Percentiles rank a stretch among this genome's conserved stretches.
These are phyloP conservation scores for Drosophila santomea DNA, from an alignment of 1,140 invertebrate genomes.

Conservation along the genomic window DNA sequence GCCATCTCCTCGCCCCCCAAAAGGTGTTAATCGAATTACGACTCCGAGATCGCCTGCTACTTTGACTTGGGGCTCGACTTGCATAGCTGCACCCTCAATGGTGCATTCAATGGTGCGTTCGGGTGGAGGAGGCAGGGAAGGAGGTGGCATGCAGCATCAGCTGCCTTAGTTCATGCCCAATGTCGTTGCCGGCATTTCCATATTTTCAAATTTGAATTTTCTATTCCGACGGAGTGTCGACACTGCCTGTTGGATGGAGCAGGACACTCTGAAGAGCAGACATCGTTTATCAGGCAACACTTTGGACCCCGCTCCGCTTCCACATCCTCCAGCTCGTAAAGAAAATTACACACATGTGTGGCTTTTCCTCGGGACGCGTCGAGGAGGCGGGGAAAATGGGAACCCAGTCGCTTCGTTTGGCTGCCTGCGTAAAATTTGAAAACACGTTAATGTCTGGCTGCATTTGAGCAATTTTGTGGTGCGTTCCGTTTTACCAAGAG, in stretches of 20 bases:
- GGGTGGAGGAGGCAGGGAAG: not conserved
- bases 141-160: slow-evolving; percentile 24
- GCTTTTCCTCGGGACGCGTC: slow-evolving; percentile 46
- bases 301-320: slow-evolving; percentile 24
- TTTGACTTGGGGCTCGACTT: slow-evolving; percentile 14
- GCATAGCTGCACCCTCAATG: slow-evolving; percentile 42
- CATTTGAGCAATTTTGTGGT: slow-evolving; percentile 70
- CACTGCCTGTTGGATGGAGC: slow-evolving; percentile 2
- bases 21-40: slow-evolving; percentile 82
- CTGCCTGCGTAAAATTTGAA: slow-evolving; percentile 64
- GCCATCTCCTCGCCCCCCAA: slow-evolving; percentile 36
- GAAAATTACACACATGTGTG: slow-evolving; percentile 82
- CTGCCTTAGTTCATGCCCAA: slow-evolving; percentile 40
- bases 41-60: slow-evolving; percentile 32
- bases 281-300: slow-evolving; percentile 69
- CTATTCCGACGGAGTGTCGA: slow-evolving; percentile 50
- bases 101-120: slow-evolving; percentile 8
- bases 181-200: slow-evolving; percentile 63
- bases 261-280: slow-evolving; percentile 42
- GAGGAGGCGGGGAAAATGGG: slow-evolving; percentile 1
- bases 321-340: slow-evolving; percentile 47
- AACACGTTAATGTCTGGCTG: slow-evolving; percentile 74
- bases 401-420: slow-evolving; percentile 53
- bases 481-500: slow-evolving; percentile 34
- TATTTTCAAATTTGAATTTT: slow-evolving; percentile 83